Base-by-base conservation (phyloP, 2,888 invertebrate species). In the Standfussiana lucernea region DNA sequence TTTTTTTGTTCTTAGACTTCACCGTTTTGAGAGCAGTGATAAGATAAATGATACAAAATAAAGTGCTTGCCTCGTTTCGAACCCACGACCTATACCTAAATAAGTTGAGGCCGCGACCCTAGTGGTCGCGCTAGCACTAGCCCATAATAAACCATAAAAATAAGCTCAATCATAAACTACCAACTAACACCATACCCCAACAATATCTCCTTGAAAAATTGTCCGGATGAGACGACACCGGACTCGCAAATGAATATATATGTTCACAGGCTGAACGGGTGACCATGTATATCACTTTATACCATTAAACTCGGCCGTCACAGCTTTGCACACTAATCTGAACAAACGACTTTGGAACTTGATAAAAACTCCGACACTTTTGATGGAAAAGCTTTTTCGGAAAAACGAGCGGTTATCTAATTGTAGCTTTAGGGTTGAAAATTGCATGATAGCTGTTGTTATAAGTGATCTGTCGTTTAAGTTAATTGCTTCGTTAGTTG, bases 211-310 rank as follows among this genome's bases (percentile, higher is more conserved):
- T 86, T 86, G 87, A 89, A 89, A 89, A 90, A 89, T 88, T 72
- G 74, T 69, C 81, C 47, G 76, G 84, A 80, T 78, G 82, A 79
- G 79, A 74, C 79, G 64, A 56, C 77, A 71, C 64, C 35, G 75
- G 32, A n/a, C 56, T 18, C 40, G 21, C 80, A 89, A 90, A 90
- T 88, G 88, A 87, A 88, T 84, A 90, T 90, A 88, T 88, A 89
- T 84, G 84, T 65, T 61, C 28, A 11, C 65, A 28, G 69, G 72
- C 81, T 71, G 75, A 77, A 77, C 82, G 79, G 69, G 79, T 80
- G 64, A 84, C 85, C 84, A 68, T 84, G 85, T 89, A 88, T 89
- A 89, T 86, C 89, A 87, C 89, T 89, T 89, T 87, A 84, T 70
- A 67, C 86, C 85, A 89, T 89, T 89, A 89, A 85, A 84, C 72